These are phyloP conservation scores for Charaxes varanes DNA, from an alignment of 1,140 invertebrate species.

Conservation along the genomic window DNA sequence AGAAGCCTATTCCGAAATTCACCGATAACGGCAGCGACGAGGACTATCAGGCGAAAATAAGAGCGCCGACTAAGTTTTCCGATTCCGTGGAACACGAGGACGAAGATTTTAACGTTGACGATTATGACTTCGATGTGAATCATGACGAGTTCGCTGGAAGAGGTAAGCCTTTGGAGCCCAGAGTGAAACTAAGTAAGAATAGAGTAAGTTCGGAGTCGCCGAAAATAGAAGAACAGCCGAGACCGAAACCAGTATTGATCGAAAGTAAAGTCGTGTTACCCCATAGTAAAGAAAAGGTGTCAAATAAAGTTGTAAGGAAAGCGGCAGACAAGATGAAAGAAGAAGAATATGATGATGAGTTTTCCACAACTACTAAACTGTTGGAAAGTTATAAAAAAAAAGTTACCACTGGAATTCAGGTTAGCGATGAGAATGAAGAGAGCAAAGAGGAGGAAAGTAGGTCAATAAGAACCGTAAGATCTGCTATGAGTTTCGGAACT, in stretches of 20 bases:
- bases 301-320: constrained; percentile 22
- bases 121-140: constrained; percentile 60
- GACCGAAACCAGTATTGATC: constrained; percentile 1
- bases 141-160: constrained; percentile 54
- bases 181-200: constrained; percentile 24
- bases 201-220: background rate
- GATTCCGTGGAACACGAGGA: constrained; percentile 56
- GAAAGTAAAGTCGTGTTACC: constrained; percentile 2
- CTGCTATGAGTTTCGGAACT: constrained; percentile 27
- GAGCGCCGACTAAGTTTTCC: constrained; percentile 17
- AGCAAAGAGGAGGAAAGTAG: constrained; percentile 25
- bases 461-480: constrained; percentile 29
- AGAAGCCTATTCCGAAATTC: constrained; percentile 53
- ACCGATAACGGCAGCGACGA: constrained; percentile 40
- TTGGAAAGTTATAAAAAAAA: constrained; percentile 11
- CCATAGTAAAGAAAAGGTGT: constrained; percentile 1
- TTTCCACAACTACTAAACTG: constrained; percentile 19
- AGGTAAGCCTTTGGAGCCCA: constrained; percentile 45
- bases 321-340: constrained; percentile 21
- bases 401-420: constrained; percentile 20
- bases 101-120: constrained; percentile 56
- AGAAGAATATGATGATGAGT: constrained; percentile 40
- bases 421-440: constrained; percentile 31
- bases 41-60: constrained; percentile 35
- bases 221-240: constrained; percentile 4